Conservation (phyloP, 2,797 vertebrate species). For the Pelobates cultripes region DNA sequence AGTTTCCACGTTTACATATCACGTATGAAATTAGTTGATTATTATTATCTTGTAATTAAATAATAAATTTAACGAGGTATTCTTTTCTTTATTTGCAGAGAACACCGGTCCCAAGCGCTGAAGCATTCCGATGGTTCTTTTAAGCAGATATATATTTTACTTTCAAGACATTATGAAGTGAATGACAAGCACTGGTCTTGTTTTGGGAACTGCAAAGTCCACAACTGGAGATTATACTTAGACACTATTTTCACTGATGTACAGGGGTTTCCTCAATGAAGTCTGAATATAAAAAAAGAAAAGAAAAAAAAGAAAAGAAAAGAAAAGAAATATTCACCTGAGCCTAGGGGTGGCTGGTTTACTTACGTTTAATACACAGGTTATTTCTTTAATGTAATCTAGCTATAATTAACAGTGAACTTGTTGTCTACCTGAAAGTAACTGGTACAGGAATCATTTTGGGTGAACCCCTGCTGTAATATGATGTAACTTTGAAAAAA, state of each 20-base stretch:
- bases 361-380: conserved; percentile 69
- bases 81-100: conserved; percentile 86
- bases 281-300: conserved; percentile 60
- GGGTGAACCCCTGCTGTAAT: conserved; percentile 88
- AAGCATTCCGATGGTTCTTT: conserved; percentile 99
- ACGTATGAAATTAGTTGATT: not conserved
- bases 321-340: conserved; percentile 62
- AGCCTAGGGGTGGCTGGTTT: conserved; percentile 73
- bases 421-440: conserved; percentile 84
- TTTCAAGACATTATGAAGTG: conserved; percentile 80
- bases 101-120: conserved; percentile 93
- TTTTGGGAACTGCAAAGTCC: conserved; percentile 86
- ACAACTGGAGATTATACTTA: conserved; percentile 81
- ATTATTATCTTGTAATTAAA: not conserved
- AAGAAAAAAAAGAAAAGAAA: conserved; percentile 57
- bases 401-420: conserved; percentile 77
- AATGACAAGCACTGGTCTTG: conserved; percentile 86
- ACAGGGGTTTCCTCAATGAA: conserved; percentile 78
- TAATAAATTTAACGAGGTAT: conserved; percentile 53
- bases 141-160: conserved; percentile 82
- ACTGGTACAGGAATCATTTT: conserved; percentile 76
- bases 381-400: conserved; percentile 80
- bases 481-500: conserved; percentile 94
- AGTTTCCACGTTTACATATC: too few relatives aligned
- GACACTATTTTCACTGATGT: conserved; percentile 81